A percentile compares a stretch with the other conserved stretches of the same genome.
phyloP scores from a whole-genome alignment of 2,797 vertebrate species.

The Lophius americanus region DNA sequence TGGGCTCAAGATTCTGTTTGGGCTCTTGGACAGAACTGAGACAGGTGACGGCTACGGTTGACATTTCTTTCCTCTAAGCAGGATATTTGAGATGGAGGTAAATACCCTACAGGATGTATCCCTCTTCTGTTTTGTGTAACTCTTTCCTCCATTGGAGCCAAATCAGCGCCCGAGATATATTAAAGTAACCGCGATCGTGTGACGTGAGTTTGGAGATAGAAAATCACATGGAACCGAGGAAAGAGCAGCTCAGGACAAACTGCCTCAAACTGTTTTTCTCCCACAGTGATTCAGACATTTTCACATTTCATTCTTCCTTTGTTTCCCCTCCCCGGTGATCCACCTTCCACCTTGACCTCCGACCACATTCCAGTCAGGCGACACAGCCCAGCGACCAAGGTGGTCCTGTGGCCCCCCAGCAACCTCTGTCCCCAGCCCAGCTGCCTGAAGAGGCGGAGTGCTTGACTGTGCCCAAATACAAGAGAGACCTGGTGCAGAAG shows the following conservation, averaged over 20 bases:
- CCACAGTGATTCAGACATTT: neutral
- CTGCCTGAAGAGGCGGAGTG: conserved; percentile 92
- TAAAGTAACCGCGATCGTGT: neutral
- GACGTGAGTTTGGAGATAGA: neutral
- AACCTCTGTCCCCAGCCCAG: conserved; percentile 86
- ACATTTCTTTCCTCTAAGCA: conserved; percentile 38
- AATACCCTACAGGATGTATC: conserved; percentile 44
- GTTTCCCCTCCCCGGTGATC: neutral
- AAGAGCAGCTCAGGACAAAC: conserved; percentile 23
- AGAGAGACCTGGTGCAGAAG: conserved; percentile 97
- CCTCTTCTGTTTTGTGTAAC: conserved; percentile 13
- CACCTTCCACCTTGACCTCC: neutral
- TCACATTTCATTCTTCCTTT: neutral
- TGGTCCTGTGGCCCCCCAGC: conserved; percentile 80
- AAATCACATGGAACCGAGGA: neutral
- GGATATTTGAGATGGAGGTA: conserved; percentile 37
- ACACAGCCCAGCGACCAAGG: conserved; percentile 87
- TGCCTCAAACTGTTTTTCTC: neutral
- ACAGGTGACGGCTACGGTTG: conserved; percentile 29
- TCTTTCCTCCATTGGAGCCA: conserved; percentile 10
- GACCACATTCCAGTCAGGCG: conserved; percentile 79
- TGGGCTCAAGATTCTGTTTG: conserved; percentile 36
- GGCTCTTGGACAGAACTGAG: conserved; percentile 24
- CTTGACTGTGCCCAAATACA: conserved; percentile 93
- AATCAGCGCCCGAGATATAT: conserved; percentile 13